phyloP scores from a whole-genome alignment of 2,113 vertebrate species.

The Talpa occidentalis region DNA sequence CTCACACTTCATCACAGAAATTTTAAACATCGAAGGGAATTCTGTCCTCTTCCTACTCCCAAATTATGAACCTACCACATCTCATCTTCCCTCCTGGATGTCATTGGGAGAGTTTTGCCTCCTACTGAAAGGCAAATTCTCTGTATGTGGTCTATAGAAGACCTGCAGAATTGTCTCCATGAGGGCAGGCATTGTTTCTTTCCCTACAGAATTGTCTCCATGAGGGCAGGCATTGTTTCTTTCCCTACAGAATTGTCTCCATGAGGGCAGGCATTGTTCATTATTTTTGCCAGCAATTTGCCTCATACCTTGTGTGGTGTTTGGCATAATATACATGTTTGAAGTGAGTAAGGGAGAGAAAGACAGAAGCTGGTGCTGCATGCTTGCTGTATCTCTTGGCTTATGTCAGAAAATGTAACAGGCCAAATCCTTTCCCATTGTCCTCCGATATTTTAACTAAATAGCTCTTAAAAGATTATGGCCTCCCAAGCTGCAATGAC shows the following conservation, averaged over 20 bases:
- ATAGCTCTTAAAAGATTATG: constrained; percentile 40
- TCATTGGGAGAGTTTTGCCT: neutral
- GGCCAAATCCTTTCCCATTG: neutral
- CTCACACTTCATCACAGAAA: neutral
- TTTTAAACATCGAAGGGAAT: neutral
- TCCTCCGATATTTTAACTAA: constrained; percentile 44
- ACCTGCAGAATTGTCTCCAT: neutral
- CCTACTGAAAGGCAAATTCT: neutral
- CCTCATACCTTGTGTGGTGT: neutral
- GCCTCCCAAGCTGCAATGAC: constrained; percentile 20
- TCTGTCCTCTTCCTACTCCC: neutral
- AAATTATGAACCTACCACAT: neutral
- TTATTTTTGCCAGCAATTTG: neutral
- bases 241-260: neutral
- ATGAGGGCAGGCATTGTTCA: neutral
- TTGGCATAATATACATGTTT: neutral
- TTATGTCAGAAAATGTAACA: constrained; percentile 31
- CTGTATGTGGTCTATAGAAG: neutral
- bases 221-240: neutral
- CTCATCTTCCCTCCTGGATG: neutral
- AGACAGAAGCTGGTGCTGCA: neutral
- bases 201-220: neutral
- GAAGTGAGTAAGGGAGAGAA: neutral
- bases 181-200: neutral
- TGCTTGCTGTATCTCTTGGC: neutral